Conservation (phyloP, 2,797 vertebrate genomes). For the Erethizon dorsatum region DNA sequence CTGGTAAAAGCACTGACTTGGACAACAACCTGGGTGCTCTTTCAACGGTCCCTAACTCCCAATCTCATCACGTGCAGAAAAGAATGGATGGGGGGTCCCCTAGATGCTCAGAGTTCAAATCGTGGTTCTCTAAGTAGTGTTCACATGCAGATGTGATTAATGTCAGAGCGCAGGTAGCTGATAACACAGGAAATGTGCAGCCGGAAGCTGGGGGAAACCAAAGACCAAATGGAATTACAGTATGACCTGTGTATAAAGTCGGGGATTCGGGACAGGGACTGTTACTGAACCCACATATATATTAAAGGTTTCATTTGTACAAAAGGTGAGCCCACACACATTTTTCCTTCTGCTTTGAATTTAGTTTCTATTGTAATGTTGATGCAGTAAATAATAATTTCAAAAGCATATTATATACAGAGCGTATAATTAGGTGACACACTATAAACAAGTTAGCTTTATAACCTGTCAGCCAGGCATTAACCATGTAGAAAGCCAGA, state of each 20-base stretch:
- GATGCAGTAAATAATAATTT: constrained; percentile 80
- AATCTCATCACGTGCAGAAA: neutral
- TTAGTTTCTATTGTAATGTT: constrained; percentile 65
- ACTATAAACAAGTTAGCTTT: constrained; percentile 73
- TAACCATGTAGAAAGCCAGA: constrained; percentile 65
- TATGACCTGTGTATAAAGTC: neutral
- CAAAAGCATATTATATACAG: constrained; percentile 46
- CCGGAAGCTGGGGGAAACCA: neutral
- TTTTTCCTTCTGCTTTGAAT: constrained; percentile 62
- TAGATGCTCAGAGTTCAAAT: constrained; percentile 3
- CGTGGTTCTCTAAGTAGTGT: neutral
- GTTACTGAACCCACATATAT: neutral
- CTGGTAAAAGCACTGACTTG: neutral
- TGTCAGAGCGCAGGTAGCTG: neutral
- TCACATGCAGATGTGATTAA: neutral
- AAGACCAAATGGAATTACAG: neutral
- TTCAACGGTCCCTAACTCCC: neutral
- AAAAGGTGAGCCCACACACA: constrained; percentile 57
- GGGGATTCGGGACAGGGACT: neutral
- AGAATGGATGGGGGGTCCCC: neutral
- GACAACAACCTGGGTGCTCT: neutral
- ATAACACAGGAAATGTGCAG: neutral
- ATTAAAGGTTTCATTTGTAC: constrained; percentile 20
- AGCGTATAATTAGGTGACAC: constrained; percentile 71
- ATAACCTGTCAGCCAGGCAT: constrained; percentile 44